phyloP scores from a whole-genome alignment of 2,888 invertebrate genomes.

The Merodon equestris region DNA sequence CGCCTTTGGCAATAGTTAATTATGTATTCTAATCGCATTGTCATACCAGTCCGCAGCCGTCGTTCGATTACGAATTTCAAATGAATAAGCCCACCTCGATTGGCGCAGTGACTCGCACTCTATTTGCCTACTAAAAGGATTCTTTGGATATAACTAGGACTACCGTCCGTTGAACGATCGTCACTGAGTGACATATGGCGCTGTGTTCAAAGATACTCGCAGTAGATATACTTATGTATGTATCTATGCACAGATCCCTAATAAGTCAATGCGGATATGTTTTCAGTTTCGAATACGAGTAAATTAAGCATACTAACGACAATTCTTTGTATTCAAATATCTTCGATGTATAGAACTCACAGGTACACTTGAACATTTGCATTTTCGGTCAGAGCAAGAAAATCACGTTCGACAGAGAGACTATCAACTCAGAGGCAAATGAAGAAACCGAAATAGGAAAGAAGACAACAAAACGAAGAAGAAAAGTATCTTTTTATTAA shows the following conservation, averaged over 20 bases:
- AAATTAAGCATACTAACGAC: slow-evolving; percentile 17
- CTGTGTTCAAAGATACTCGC: no score
- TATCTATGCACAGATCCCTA: no score
- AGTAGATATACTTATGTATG: no score
- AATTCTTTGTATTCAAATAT: slow-evolving; percentile 3
- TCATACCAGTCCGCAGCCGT: slow-evolving; percentile 1
- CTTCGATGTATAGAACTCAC: no score
- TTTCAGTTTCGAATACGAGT: slow-evolving; percentile 4
- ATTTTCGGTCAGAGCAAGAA: neutral
- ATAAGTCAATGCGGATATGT: slow-evolving; percentile 10
- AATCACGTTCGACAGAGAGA: slow-evolving; percentile 6
- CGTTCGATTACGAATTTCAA: slow-evolving; percentile 18
- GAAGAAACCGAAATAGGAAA: neutral
- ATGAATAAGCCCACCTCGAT: slow-evolving; percentile 10
- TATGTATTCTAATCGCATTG: slow-evolving; percentile 6
- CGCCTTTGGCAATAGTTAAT: slow-evolving; percentile 16
- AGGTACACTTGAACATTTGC: neutral
- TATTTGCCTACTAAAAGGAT: slow-evolving; percentile 10
- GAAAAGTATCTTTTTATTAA: slow-evolving; percentile 17
- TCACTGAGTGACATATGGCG: no score
- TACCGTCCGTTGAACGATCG: no score
- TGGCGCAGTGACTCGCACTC: slow-evolving; percentile 1
- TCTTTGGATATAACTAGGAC: neutral
- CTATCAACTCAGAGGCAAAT: neutral
- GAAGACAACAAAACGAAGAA: neutral